Conservation (phyloP, 2,113 vertebrate genomes). For the Xiphias gladius region DNA sequence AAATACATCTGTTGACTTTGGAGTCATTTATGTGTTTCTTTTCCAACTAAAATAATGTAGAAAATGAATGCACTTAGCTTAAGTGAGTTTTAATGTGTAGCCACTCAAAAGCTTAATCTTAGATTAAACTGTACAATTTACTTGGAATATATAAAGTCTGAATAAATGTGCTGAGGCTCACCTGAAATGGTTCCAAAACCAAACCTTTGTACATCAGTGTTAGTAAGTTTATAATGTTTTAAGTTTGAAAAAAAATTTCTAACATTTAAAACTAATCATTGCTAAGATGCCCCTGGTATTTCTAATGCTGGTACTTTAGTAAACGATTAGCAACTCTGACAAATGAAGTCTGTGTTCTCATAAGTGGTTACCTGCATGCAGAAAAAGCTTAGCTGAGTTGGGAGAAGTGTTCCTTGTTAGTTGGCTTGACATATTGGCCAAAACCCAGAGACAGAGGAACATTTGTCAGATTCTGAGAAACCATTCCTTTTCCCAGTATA, state of each 20-base stretch:
- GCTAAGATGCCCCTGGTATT: not conserved
- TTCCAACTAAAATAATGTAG: not conserved
- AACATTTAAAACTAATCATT: not conserved
- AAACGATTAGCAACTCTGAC: not conserved
- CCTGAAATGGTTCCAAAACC: not conserved
- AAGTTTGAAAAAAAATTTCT: not conserved
- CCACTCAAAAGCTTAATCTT: not conserved
- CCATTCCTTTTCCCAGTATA: constrained; percentile 53
- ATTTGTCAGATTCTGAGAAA: constrained; percentile 58
- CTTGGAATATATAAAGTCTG: not conserved
- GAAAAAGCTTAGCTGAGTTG: not conserved
- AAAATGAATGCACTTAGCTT: not conserved
- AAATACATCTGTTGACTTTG: not conserved
- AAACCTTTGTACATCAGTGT: not conserved
- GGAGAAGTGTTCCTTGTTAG: not conserved
- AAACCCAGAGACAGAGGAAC: constrained; percentile 15
- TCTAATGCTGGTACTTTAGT: not conserved
- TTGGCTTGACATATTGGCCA: constrained; percentile 8
- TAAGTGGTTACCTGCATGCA: not conserved
- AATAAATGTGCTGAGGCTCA: not conserved
- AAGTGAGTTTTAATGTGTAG: not conserved
- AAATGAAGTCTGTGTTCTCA: not conserved
- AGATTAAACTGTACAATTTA: not conserved
- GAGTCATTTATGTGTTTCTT: not conserved
- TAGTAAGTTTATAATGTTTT: not conserved